Conservation (phyloP, 53 echinoderm and acorn worm genomes). For the Astropecten irregularis region DNA sequence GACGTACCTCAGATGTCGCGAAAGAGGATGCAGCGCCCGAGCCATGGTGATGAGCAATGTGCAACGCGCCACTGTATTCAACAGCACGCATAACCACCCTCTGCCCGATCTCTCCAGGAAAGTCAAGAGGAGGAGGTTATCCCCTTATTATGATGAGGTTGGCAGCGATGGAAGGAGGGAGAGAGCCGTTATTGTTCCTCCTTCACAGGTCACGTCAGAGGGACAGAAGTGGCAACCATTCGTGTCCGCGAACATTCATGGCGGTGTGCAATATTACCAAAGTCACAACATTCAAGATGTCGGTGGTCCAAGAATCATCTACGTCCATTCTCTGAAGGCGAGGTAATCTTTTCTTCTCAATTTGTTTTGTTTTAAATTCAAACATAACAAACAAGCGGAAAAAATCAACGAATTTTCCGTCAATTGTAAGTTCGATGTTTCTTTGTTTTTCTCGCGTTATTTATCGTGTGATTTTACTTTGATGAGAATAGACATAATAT, state of each 20-base stretch:
- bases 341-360: conserved; percentile 19
- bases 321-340: conserved; percentile 15
- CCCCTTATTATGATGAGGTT: not conserved
- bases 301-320: conserved; percentile 21
- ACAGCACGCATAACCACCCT: conserved; percentile 27
- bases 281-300: not conserved
- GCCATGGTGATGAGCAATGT: conserved; percentile 37
- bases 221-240: not conserved
- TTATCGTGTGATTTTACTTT: too few relatives aligned
- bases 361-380: too few relatives aligned
- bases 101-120: conserved; percentile 21
- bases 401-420: too few relatives aligned
- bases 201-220: not conserved
- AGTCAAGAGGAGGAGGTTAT: not conserved
- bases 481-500: too few relatives aligned
- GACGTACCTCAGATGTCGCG: conserved; percentile 38
- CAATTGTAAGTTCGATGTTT: too few relatives aligned
- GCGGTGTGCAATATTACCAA: not conserved
- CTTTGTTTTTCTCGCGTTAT: too few relatives aligned
- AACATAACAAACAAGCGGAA: too few relatives aligned
- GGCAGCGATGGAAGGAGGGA: not conserved
- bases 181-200: not conserved
- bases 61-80: conserved; percentile 31
- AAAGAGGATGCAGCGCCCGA: conserved; percentile 26
- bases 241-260: not conserved